Evolutionary conservation across 2,888 invertebrate species (phyloP).

Genomic region (Nomada ferruginata): DNA sequence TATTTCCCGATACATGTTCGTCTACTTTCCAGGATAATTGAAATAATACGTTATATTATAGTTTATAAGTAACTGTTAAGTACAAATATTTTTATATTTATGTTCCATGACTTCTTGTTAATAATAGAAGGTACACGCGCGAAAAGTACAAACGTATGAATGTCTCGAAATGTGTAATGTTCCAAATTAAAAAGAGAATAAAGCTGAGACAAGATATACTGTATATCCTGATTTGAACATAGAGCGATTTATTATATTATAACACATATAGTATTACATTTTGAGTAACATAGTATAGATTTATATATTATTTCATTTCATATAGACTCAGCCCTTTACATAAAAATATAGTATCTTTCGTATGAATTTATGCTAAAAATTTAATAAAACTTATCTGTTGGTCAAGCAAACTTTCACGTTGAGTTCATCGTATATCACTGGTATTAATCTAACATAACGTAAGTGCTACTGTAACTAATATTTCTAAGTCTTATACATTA

Average conservation of each 20-base stretch:
- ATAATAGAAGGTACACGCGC: neutral
- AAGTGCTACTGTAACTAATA: constrained; percentile 10
- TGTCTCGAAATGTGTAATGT: constrained; percentile 16
- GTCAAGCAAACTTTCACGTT: constrained; percentile 60
- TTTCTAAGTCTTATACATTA: neutral
- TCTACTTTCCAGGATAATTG: constrained; percentile 31
- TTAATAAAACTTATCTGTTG: constrained; percentile 73
- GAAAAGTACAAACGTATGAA: neutral
- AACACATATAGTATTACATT: constrained; percentile 82
- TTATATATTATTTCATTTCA: constrained; percentile 78
- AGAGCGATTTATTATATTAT: constrained; percentile 83
- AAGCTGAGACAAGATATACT: constrained; percentile 9
- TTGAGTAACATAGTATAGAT: constrained; percentile 82
- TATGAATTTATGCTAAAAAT: constrained; percentile 75
- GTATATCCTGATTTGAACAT: constrained; percentile 76
- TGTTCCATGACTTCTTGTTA: constrained; percentile 10
- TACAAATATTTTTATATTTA: constrained; percentile 18
- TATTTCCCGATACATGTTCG: constrained; percentile 76
- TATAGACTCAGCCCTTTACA: constrained; percentile 81
- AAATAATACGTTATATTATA: neutral
- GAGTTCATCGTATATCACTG: constrained; percentile 25
- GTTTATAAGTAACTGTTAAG: constrained; percentile 16
- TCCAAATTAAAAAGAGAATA: constrained; percentile 9
- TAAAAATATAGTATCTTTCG: constrained; percentile 84
- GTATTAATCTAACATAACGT: constrained; percentile 35